phyloP scores from a whole-genome alignment of 2,888 invertebrate genomes.

The Amphimallon solstitiale region DNA sequence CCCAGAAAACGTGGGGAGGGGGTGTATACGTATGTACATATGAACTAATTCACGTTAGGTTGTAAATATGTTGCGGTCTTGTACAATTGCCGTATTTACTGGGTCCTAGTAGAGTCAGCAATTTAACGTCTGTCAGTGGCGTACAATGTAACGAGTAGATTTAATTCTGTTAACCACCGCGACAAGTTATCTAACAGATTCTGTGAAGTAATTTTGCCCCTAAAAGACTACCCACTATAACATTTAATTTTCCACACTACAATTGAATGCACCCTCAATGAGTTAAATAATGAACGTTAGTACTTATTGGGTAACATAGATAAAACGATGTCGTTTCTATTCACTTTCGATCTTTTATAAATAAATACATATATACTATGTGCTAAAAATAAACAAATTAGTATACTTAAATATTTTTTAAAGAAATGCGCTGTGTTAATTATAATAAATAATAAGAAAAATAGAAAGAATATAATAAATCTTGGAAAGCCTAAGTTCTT shows the following conservation, averaged over 20 bases:
- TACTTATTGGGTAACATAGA: too few species aligned
- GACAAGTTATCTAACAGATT: slow-evolving; percentile 41
- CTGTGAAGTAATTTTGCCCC: slow-evolving; percentile 22
- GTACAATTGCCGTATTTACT: slow-evolving; percentile 38
- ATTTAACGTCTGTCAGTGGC: slow-evolving; percentile 42
- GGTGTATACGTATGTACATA: background rate
- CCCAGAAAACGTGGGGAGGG: too few species aligned
- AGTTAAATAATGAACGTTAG: too few species aligned
- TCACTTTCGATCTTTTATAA: too few species aligned
- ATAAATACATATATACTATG: too few species aligned
- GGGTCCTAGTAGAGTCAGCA: slow-evolving; percentile 29
- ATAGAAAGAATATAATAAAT: too few species aligned
- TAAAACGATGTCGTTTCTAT: too few species aligned
- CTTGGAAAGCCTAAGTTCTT: too few species aligned
- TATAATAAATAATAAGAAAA: too few species aligned
- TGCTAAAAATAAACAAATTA: too few species aligned
- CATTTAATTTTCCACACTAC: background rate
- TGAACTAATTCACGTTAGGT: slow-evolving; percentile 20
- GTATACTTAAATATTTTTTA: too few species aligned
- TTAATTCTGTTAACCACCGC: slow-evolving; percentile 44
- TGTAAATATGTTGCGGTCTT: slow-evolving; percentile 1
- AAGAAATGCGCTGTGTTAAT: too few species aligned
- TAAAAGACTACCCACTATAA: background rate
- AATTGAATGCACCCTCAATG: slow-evolving; percentile 1
- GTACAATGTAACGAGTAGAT: slow-evolving; percentile 43